Base-by-base conservation (phyloP, 2,113 vertebrate species). In the Anoura caudifer region DNA sequence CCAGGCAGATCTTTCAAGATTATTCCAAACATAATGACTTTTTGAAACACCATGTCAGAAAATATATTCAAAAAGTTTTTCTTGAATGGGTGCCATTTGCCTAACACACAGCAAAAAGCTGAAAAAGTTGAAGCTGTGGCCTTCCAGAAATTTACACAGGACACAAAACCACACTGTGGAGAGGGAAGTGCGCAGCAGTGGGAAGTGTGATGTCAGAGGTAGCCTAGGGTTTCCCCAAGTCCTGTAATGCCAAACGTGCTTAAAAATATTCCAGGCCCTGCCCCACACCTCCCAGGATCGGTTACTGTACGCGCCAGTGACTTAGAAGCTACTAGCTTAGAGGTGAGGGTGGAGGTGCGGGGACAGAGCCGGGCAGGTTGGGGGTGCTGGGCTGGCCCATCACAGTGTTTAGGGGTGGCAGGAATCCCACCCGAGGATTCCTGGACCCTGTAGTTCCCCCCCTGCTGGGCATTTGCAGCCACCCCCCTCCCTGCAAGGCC, bases 21-120 rank as follows among this genome's bases (percentile, higher is more conserved):
- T 31, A 16, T 38, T 67, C 33, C 33, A 63, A 89, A 95, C 47
- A 36, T 59, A 36, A 4, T 36, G 38, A 33, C 24, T 45, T 89
- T 83, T 85, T 76, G 19, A 84, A 95, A 45, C 63, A 38, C 26
- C 16, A 14, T 38, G 1, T 84, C 77, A 83, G 70, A 88, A 91
- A 70, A 47, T n/a, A 8, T 24, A 70, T 69, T 80, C 13, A 63
- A n/a, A 95, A 80, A 17, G 24, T 28, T 38, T 93, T 54, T 59
- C 9, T 67, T 43, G 9, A 91, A 56, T 20, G 31, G 9, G 3
- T 61, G 38, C 52, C 31, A 16, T 69, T 59, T 94, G 84, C 88
- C 47, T 38, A 20, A 38, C 13, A 19, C 54, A 38, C 11, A 17
- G 20, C 61, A 59, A 45, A 52, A 67, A 59, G 33, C 70, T 0